A percentile compares a stretch with the other conserved stretches of the same genome.
phyloP scores from a whole-genome alignment of 2,113 vertebrate species.

The Brachyhypopomus gauderio region DNA sequence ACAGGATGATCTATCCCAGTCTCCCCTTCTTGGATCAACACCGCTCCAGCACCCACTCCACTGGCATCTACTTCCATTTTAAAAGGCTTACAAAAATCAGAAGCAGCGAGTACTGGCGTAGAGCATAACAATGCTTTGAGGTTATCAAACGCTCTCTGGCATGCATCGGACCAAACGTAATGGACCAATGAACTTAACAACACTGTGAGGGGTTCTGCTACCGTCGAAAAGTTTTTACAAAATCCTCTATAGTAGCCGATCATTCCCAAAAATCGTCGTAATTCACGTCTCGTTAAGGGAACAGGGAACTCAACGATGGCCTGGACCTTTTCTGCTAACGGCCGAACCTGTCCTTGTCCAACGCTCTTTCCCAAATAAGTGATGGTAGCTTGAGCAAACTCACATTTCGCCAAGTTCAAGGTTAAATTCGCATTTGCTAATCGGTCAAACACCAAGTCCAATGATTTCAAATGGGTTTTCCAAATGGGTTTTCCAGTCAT shows the following conservation, averaged over 20 bases:
- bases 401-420: too few species aligned
- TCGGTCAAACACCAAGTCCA: too few species aligned
- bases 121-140: neutral
- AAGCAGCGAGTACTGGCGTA: neutral
- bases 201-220: too few species aligned
- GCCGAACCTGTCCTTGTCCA: neutral
- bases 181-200: too few species aligned
- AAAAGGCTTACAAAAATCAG: neutral
- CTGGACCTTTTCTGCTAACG: neutral
- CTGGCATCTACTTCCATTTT: too few species aligned
- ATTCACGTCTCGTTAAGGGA: neutral
- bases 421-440: too few species aligned
- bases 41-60: too few species aligned
- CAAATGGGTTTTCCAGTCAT: neutral
- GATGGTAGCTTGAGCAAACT: neutral
- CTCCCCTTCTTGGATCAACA: slow-evolving; percentile 7
- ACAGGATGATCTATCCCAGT: neutral
- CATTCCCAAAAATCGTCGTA: neutral
- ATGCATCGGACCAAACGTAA: neutral
- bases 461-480: too few species aligned
- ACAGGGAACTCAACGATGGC: neutral
- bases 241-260: too few species aligned
- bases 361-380: neutral
- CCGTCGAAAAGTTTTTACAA: too few species aligned
- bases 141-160: slow-evolving; percentile 18